phyloP scores from a whole-genome alignment of 2,113 vertebrate species.

The Grus americana region DNA sequence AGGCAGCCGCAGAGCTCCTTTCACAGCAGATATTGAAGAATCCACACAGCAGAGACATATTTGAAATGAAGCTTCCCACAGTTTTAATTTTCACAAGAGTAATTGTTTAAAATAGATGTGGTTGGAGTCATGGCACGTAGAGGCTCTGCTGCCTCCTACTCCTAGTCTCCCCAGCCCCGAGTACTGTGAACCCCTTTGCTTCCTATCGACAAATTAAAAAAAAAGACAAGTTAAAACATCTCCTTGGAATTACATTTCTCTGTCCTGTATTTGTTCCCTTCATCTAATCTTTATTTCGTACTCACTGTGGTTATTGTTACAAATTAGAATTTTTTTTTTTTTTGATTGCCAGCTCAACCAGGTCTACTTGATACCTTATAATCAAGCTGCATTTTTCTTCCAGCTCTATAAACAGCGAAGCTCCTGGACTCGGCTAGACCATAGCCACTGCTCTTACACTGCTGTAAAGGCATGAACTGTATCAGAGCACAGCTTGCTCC shows the following conservation, averaged over 20 bases:
- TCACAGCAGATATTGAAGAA: background rate
- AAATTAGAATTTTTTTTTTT: background rate
- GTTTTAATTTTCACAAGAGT: background rate
- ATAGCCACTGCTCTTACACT: background rate
- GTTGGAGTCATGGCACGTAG: background rate
- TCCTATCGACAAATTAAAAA: background rate
- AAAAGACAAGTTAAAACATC: background rate
- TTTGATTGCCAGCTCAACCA: background rate
- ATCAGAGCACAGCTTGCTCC: slow-evolving; percentile 45
- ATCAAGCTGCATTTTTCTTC: background rate
- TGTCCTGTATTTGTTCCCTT: background rate
- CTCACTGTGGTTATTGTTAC: background rate
- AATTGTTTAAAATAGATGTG: background rate
- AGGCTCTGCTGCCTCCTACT: background rate
- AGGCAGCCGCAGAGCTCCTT: background rate
- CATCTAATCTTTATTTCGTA: background rate
- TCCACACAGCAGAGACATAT: background rate
- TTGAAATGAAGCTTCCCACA: background rate
- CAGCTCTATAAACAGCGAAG: background rate
- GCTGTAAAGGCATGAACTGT: slow-evolving; percentile 35
- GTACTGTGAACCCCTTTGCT: background rate
- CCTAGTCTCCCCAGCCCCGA: background rate
- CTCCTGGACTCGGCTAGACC: background rate
- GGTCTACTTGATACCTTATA: background rate
- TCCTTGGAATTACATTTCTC: background rate